Conservation (phyloP, 1,140 invertebrate species). For the Luehdorfia chinensis region DNA sequence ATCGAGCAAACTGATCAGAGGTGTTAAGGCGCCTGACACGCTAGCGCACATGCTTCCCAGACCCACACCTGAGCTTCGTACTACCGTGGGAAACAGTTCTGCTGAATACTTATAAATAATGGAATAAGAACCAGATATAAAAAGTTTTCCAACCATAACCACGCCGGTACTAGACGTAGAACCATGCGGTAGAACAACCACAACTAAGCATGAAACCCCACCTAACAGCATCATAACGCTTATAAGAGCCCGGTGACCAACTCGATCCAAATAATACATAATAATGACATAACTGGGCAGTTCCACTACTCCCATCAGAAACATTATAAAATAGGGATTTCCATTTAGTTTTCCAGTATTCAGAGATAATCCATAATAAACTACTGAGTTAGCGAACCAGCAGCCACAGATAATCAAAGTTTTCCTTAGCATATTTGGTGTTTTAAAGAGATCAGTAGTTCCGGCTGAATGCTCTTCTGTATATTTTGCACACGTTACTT, state of each 20-base stretch:
- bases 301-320: conserved; percentile 88
- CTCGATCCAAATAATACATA: conserved; percentile 82
- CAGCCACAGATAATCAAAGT: conserved; percentile 88
- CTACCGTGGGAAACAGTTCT: conserved; percentile 91
- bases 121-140: conserved; percentile 90
- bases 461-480: conserved; percentile 73
- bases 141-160: conserved; percentile 87
- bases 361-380: conserved; percentile 90
- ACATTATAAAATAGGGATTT: conserved; percentile 89
- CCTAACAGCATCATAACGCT: conserved; percentile 85
- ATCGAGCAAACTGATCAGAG: conserved; percentile 84
- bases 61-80: conserved; percentile 90
- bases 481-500: conserved; percentile 62
- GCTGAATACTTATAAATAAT: conserved; percentile 94
- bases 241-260: conserved; percentile 84
- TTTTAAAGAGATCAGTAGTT: conserved; percentile 84
- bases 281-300: conserved; percentile 87
- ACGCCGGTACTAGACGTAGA: conserved; percentile 73
- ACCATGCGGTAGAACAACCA: conserved; percentile 80
- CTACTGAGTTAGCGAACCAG: conserved; percentile 92
- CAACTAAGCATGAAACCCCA: conserved; percentile 82
- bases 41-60: conserved; percentile 93
- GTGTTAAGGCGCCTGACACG: conserved; percentile 88
- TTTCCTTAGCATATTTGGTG: conserved; percentile 85
- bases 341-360: conserved; percentile 87